Evolutionary conservation across 2,113 vertebrate genomes (phyloP).

Genomic region (human (Homo sapiens)): GRCh38 chr12:78624501-78625000

Average conservation of each 20-base stretch:
- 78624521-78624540: not conserved
- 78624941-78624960: not conserved
- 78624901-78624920: not conserved
- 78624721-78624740: not conserved
- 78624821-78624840: not conserved
- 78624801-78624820: not conserved
- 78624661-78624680: not conserved
- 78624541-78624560: not conserved
- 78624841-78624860: not conserved
- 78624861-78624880: not conserved
- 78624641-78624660: not conserved
- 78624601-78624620: not conserved
- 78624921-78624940: not conserved
- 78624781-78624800: not conserved
- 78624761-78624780: not conserved
- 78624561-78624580: not conserved
- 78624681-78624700: not conserved
- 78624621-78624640: not conserved
- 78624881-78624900: not conserved
- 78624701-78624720: not conserved
- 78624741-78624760: not conserved
- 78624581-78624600: not conserved
- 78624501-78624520: not conserved
- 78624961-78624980: not conserved
- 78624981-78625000: not conserved